Conservation (phyloP, 1,140 invertebrate genomes). For the Aphelenchoides besseyi region DNA sequence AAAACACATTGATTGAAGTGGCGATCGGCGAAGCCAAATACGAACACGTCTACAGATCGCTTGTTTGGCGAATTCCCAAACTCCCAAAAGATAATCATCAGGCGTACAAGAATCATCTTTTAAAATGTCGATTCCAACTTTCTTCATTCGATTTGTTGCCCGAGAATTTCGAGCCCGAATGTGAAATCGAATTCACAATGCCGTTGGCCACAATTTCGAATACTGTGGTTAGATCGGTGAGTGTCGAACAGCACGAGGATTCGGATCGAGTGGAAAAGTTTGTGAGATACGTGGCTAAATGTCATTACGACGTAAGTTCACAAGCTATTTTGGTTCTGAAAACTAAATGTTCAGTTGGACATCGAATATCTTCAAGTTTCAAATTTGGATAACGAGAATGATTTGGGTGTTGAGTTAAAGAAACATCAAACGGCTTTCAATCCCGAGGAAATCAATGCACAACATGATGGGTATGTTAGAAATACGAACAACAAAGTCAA, state of each 20-base stretch:
- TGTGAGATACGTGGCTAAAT: slow-evolving; percentile 89
- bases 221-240: slow-evolving; percentile 89
- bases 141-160: slow-evolving; percentile 96
- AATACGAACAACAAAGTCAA: slow-evolving; percentile 14
- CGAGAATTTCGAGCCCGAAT: slow-evolving; percentile 79
- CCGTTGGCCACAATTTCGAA: slow-evolving; percentile 94
- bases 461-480: slow-evolving; percentile 51
- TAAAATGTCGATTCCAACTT: slow-evolving; percentile 78
- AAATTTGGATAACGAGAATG: slow-evolving; percentile 52
- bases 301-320: slow-evolving; percentile 74
- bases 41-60: slow-evolving; percentile 91
- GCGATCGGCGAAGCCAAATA: slow-evolving; percentile 96
- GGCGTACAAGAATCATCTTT: slow-evolving; percentile 60
- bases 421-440: slow-evolving; percentile 55
- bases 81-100: slow-evolving; percentile 60
- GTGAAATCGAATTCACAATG: slow-evolving; percentile 95
- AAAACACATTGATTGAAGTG: slow-evolving; percentile 90
- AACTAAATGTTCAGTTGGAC: slow-evolving; percentile 54
- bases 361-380: slow-evolving; percentile 61
- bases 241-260: slow-evolving; percentile 74
- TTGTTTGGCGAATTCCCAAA: slow-evolving; percentile 91
- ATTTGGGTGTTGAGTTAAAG: slow-evolving; percentile 19
- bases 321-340: too few species aligned
- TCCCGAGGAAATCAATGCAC: slow-evolving; percentile 40
- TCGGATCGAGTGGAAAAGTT: slow-evolving; percentile 96